These are phyloP conservation scores for Salvator merianae DNA, from an alignment of 2,113 vertebrate species.

Conservation along the genomic window DNA sequence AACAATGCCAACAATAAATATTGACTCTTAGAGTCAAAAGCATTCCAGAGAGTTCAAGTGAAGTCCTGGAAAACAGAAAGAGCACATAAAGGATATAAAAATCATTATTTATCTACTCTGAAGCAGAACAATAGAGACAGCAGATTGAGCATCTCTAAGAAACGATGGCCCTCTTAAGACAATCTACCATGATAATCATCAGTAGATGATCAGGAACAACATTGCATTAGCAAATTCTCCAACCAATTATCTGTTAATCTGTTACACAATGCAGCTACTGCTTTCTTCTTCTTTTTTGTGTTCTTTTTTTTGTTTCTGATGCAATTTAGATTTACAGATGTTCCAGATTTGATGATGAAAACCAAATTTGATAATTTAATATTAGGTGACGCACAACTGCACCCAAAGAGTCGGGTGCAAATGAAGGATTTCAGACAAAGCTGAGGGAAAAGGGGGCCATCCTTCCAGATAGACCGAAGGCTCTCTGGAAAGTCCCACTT, in stretches of 20 bases:
- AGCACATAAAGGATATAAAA: not conserved
- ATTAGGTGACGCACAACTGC: too few species aligned
- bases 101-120: not conserved
- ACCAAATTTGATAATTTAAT: slow-evolving; percentile 13
- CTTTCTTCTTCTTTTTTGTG: not conserved
- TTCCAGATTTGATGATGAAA: not conserved
- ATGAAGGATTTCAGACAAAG: too few species aligned
- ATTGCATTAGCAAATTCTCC: not conserved
- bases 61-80: not conserved
- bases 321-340: not conserved
- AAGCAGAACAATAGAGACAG: not conserved
- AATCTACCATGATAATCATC: not conserved
- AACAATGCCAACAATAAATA: not conserved
- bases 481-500: too few species aligned
- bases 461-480: too few species aligned
- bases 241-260: not conserved
- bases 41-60: not conserved
- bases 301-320: not conserved
- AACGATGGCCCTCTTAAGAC: not conserved
- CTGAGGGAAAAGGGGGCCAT: too few species aligned
- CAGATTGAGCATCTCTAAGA: not conserved
- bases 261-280: not conserved
- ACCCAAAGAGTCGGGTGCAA: too few species aligned
- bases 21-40: not conserved
- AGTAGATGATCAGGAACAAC: not conserved